Conservation (phyloP, 2,888 invertebrate genomes). For the Ischnus inquisitorius region DNA sequence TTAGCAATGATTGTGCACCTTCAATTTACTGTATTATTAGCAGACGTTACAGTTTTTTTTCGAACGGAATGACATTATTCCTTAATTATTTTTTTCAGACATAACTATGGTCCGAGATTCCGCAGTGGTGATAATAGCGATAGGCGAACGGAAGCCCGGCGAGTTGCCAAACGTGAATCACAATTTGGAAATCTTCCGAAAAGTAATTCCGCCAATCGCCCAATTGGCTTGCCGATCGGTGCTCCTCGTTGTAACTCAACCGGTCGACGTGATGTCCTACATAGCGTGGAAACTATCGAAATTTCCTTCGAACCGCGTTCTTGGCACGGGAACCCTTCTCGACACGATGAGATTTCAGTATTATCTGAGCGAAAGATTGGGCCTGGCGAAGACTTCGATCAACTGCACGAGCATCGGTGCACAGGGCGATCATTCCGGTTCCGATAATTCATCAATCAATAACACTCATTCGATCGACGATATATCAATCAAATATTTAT, state of each 20-base stretch:
- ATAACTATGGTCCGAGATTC: constrained; percentile 79
- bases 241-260: constrained; percentile 79
- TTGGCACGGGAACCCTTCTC: constrained; percentile 87
- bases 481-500: constrained; percentile 48
- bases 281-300: constrained; percentile 88
- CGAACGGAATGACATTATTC: neutral
- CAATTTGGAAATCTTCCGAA: constrained; percentile 77
- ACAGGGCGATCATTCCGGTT: constrained; percentile 86
- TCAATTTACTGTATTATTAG: neutral
- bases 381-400: constrained; percentile 86
- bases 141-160: constrained; percentile 71
- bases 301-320: constrained; percentile 86
- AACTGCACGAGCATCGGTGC: constrained; percentile 87
- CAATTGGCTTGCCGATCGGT: constrained; percentile 79
- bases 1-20: neutral
- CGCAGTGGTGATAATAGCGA: constrained; percentile 78
- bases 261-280: constrained; percentile 87
- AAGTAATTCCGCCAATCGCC: constrained; percentile 77
- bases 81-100: constrained; percentile 69
- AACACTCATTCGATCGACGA: constrained; percentile 39
- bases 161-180: constrained; percentile 74
- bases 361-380: constrained; percentile 86
- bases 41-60: constrained; percentile 35
- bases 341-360: constrained; percentile 87
- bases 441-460: constrained; percentile 48